Base-by-base conservation (phyloP, 2,888 invertebrate genomes). In the Scaptomyza flava region DNA sequence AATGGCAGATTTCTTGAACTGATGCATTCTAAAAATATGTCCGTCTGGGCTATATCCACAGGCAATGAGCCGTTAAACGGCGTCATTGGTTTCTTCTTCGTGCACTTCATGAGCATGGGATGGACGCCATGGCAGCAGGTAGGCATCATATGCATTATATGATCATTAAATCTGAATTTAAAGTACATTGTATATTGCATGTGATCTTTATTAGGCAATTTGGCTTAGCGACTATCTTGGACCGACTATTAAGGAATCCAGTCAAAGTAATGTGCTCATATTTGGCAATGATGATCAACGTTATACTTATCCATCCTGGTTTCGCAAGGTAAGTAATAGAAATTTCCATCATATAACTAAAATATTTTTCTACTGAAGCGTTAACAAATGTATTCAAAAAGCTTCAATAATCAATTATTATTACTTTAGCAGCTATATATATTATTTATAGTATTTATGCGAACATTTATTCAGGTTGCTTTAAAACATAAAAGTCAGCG, bases 41-140 rank as follows among this genome's bases (percentile, higher is more conserved):
- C 93, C 34, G 94, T 96, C 81, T 98, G 98, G 98, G 96, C 95
- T 0, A 92, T 98, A 56, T 96, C 98, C 6, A 96, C 96, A 0
- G 97, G 97, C 54, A 98, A 98, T 91, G 98, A 98, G 91, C 98
- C 98, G 1, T 89, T 94, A n/a, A 95, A 95, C 89, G 95, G 95
- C 51, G 92, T 94, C 45, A 79, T 94, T 7, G 94, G 94, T 0
- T 82, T 93, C 66, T 92, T 92, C 6, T 90, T 92, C 72, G 76
- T 92, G 42, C 90, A 92, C 14, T 96, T 97, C 90, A 97, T 97
- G 91, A 94, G 95, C n/a, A 93, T 98, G 92, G 96, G 95, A 36
- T 97, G 96, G 95, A 94, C 94, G 47, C 94, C 96, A 0, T 79
- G 89, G 38, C 93, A 94, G 81, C 91, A 94, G 92, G 94, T 90